A percentile compares a stretch with the other conserved stretches of the same genome.
These are phyloP conservation scores for Drosophila rufa DNA, from an alignment of 1,140 invertebrate species.

Conservation along the genomic window DNA sequence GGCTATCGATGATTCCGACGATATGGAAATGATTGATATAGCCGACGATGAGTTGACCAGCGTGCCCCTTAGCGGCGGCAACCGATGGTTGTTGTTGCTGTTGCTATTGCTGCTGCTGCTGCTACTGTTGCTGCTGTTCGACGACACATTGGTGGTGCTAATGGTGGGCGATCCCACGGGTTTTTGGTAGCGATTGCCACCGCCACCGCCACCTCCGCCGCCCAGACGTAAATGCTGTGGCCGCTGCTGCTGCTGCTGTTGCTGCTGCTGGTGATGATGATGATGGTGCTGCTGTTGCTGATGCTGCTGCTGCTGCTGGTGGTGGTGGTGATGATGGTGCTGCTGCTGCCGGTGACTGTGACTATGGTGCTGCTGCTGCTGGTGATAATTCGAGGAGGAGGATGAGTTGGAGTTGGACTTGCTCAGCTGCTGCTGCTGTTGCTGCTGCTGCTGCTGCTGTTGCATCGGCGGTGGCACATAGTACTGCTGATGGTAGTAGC, in stretches of 20 bases:
- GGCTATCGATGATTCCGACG: constrained; percentile 79
- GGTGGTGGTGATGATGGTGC: constrained; percentile 28
- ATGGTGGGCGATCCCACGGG: constrained; percentile 29
- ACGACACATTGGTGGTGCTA: constrained; percentile 9
- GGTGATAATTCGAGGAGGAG: constrained; percentile 32
- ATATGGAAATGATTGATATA: constrained; percentile 84
- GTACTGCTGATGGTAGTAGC: constrained; percentile 77
- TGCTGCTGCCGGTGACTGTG: constrained; percentile 49
- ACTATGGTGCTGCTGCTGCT: constrained; percentile 41
- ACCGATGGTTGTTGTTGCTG: constrained; percentile 35
- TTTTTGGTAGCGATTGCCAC: constrained; percentile 28
- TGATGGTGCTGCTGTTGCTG: background rate
- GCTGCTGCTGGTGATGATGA: background rate
- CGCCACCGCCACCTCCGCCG: constrained; percentile 11
- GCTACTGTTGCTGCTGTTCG: constrained; percentile 34
- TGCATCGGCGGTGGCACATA: constrained; percentile 83
- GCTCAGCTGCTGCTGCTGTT: constrained; percentile 69
- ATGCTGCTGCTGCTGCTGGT: constrained; percentile 31
- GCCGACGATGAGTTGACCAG: constrained; percentile 74
- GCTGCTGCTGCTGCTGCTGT: constrained; percentile 41
- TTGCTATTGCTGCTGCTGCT: constrained; percentile 22
- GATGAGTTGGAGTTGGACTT: constrained; percentile 52
- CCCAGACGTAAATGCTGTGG: constrained; percentile 38
- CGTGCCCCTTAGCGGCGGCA: constrained; percentile 64
- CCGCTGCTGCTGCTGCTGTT: constrained; percentile 10